Evolutionary conservation across 2,888 invertebrate genomes (phyloP).

Genomic region (Polyommatus iphigenia): DNA sequence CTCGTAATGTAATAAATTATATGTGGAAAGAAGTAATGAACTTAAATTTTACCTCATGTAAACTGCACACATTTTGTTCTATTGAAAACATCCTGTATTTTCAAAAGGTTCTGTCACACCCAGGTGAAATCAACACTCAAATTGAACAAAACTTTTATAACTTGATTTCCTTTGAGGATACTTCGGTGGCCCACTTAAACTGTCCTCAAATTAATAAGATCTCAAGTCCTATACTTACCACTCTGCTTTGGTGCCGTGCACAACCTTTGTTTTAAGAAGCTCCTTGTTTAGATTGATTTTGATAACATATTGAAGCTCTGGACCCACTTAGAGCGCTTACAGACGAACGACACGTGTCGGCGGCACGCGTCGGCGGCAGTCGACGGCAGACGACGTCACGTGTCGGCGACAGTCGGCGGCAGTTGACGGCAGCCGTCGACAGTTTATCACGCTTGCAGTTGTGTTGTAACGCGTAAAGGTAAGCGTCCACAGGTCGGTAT

Average conservation of each 20-base stretch:
- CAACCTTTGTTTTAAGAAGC: not conserved
- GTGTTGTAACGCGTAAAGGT: too few species aligned
- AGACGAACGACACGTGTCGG: too few species aligned
- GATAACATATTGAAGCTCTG: not conserved
- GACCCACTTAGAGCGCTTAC: not conserved
- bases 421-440: too few species aligned
- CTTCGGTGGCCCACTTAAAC: not conserved
- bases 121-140: constrained; percentile 15
- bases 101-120: not conserved
- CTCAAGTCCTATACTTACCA: not conserved
- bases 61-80: not conserved
- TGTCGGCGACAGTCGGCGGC: too few species aligned
- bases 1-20: too few species aligned
- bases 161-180: constrained; percentile 6
- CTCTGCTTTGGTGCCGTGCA: not conserved
- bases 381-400: too few species aligned
- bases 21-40: too few species aligned
- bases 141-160: constrained; percentile 11
- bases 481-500: too few species aligned
- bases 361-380: too few species aligned
- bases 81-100: not conserved
- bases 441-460: too few species aligned
- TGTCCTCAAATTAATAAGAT: not conserved
- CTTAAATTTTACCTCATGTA: not conserved
- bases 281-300: not conserved